These are phyloP conservation scores for Scaptomyza hsui DNA, from an alignment of 1,140 invertebrate genomes.

Conservation along the genomic window DNA sequence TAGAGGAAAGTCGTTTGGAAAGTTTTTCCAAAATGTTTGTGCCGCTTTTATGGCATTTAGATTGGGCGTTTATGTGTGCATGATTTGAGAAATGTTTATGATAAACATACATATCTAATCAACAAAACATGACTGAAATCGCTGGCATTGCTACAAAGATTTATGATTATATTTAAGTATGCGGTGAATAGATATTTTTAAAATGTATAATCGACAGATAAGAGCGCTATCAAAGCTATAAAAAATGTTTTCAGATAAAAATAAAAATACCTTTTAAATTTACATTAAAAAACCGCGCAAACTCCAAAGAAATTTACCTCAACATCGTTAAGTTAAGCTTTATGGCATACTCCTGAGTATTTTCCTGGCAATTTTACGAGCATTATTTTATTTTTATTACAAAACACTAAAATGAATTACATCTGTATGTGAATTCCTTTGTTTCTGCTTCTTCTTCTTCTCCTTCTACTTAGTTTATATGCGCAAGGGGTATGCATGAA, in stretches of 20 bases:
- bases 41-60: constrained; percentile 64
- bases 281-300: not conserved
- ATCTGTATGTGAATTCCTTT: constrained; percentile 60
- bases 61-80: constrained; percentile 73
- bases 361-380: constrained; percentile 39
- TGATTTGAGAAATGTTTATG: constrained; percentile 66
- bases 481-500: constrained; percentile 52
- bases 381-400: constrained; percentile 62
- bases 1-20: constrained; percentile 62
- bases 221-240: constrained; percentile 3
- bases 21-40: constrained; percentile 52
- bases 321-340: constrained; percentile 1
- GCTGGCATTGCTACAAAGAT: constrained; percentile 25
- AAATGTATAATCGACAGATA: constrained; percentile 18
- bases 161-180: constrained; percentile 25
- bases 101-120: constrained; percentile 53
- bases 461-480: constrained; percentile 13
- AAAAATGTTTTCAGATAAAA: constrained; percentile 9
- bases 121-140: constrained; percentile 40
- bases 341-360: not conserved
- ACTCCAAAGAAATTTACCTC: not conserved
- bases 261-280: not conserved
- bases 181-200: constrained; percentile 27
- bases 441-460: constrained; percentile 24
- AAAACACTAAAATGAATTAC: constrained; percentile 62